phyloP scores from a whole-genome alignment of 1,140 invertebrate genomes.

The Solenopsis invicta region DNA sequence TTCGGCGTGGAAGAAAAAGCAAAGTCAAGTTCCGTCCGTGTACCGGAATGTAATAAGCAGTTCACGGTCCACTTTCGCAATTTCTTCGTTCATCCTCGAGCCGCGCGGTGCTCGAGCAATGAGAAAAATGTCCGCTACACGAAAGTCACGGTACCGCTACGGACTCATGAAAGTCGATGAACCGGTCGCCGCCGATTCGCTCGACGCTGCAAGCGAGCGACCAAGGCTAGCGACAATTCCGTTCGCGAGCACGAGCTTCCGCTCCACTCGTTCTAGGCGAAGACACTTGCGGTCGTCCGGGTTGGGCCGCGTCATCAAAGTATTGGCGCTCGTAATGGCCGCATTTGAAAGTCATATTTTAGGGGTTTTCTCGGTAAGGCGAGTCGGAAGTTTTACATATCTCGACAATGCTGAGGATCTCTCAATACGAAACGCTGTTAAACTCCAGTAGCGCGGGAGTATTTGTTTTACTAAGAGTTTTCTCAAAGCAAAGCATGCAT shows the following conservation, averaged over 20 bases:
- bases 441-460: background rate
- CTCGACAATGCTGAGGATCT: background rate
- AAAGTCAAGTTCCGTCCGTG: slow-evolving; percentile 27
- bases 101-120: slow-evolving; percentile 29
- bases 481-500: background rate
- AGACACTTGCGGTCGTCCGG: slow-evolving; percentile 19
- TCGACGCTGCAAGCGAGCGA: slow-evolving; percentile 39
- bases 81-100: slow-evolving; percentile 58
- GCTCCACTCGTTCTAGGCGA: slow-evolving; percentile 20
- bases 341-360: slow-evolving; percentile 69
- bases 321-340: slow-evolving; percentile 34
- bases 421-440: background rate
- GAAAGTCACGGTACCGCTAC: slow-evolving; percentile 70
- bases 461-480: background rate
- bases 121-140: slow-evolving; percentile 68
- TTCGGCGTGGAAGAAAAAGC: slow-evolving; percentile 37
- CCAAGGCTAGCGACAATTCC: slow-evolving; percentile 55
- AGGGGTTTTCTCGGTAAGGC: slow-evolving; percentile 29
- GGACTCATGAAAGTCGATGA: slow-evolving; percentile 79
- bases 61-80: slow-evolving; percentile 55
- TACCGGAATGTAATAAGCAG: slow-evolving; percentile 48
- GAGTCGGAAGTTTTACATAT: background rate
- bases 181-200: slow-evolving; percentile 67
- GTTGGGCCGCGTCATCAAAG: background rate
- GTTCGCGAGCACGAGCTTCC: slow-evolving; percentile 50